Conservation (phyloP, 1,140 invertebrate genomes). For the Tribolium madens region DNA sequence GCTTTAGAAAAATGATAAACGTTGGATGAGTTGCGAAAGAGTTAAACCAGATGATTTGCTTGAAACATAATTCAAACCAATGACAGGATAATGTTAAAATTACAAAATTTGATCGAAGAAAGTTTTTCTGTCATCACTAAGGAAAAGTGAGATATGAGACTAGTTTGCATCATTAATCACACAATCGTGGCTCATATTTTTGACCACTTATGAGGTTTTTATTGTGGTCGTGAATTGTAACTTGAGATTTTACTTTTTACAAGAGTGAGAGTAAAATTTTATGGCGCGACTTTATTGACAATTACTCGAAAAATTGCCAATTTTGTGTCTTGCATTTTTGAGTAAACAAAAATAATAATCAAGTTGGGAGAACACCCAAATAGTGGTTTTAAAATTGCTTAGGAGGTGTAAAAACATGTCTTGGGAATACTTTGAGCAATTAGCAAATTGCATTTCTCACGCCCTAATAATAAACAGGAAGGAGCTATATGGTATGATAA, state of each 20-base stretch:
- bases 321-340: too few relatives aligned
- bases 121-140: neutral
- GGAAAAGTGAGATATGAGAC: neutral
- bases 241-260: neutral
- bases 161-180: neutral
- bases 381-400: neutral
- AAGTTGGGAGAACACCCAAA: too few relatives aligned
- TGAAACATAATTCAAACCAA: neutral
- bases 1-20: neutral
- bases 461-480: neutral
- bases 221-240: neutral
- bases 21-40: neutral
- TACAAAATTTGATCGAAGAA: neutral
- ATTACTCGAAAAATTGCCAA: too few relatives aligned
- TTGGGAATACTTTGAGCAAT: neutral
- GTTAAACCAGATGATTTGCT: neutral
- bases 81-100: neutral
- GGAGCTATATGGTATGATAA: neutral
- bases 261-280: neutral
- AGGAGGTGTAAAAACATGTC: neutral
- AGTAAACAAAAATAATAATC: too few relatives aligned
- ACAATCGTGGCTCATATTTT: neutral
- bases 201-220: neutral
- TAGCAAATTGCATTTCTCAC: neutral
- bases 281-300: neutral